Conservation (phyloP, 2,113 vertebrate genomes). For the Setophaga petechia region DNA sequence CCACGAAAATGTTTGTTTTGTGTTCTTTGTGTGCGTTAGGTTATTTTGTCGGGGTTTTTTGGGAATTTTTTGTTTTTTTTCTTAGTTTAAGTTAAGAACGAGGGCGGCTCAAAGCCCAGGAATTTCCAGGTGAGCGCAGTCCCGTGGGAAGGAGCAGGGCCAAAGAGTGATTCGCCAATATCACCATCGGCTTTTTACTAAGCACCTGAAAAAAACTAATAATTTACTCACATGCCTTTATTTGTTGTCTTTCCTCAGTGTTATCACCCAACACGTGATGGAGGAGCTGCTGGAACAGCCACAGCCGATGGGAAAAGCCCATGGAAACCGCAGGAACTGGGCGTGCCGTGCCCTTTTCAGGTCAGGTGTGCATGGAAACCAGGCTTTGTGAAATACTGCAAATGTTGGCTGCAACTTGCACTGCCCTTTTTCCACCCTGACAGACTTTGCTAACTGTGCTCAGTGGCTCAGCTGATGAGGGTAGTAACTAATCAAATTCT, state of each 20-base stretch:
- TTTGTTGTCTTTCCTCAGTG: not conserved
- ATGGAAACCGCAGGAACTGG: fast-evolving
- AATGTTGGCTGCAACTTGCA: fast-evolving
- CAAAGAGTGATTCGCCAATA: too few relatives aligned
- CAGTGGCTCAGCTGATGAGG: not conserved
- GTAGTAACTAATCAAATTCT: not conserved
- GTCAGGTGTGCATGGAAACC: not conserved
- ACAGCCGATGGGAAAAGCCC: not conserved
- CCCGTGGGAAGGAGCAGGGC: not conserved
- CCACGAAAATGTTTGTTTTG: fast-evolving
- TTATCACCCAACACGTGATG: fast-evolving
- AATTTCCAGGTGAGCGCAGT: fast-evolving
- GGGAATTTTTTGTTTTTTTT: too few relatives aligned
- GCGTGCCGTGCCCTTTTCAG: fast-evolving
- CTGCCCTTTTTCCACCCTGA: not conserved
- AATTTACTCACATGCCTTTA: fast-evolving
- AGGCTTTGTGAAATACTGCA: not conserved
- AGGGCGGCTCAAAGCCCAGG: fast-evolving
- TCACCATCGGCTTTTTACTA: fast-evolving
- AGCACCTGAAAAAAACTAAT: fast-evolving
- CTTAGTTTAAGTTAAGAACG: not conserved
- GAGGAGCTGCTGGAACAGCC: not conserved
- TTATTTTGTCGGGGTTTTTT: fast-evolving
- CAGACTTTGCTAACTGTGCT: not conserved
- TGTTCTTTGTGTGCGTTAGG: not conserved